Percentiles rank a stretch among this genome's conserved stretches.
These are phyloP conservation scores for Phthorimaea operculella DNA, from an alignment of 1,140 invertebrate species.

Conservation along the genomic window DNA sequence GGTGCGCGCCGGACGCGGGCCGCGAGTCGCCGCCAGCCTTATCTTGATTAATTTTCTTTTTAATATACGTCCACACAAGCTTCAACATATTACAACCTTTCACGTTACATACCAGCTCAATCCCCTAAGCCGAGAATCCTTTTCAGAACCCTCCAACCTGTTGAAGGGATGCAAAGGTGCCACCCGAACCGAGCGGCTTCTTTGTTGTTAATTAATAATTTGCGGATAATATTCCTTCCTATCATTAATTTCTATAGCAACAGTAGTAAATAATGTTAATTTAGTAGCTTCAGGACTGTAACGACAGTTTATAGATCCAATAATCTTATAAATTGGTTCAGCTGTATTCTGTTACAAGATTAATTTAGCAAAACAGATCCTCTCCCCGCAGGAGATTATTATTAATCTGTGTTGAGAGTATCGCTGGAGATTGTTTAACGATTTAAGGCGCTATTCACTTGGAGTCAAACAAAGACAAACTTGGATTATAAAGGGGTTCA, in stretches of 20 bases:
- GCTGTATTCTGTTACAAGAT: slow-evolving; percentile 1
- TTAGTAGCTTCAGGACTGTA: background rate
- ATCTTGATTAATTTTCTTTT: slow-evolving; percentile 10
- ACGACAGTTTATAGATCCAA: slow-evolving; percentile 1
- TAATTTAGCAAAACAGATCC: slow-evolving; percentile 3
- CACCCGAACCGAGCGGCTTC: background rate
- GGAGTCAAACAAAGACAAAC: background rate
- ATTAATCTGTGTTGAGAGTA: slow-evolving; percentile 4
- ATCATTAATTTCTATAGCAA: background rate
- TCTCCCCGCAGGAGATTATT: background rate
- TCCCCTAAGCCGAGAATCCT: background rate
- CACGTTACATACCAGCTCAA: background rate
- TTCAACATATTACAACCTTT: background rate
- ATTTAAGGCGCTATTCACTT: background rate
- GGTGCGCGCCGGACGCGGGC: slow-evolving; percentile 5
- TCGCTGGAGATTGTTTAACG: background rate
- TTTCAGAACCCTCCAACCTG: background rate
- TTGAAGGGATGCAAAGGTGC: background rate
- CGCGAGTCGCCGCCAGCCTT: background rate
- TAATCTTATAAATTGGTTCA: slow-evolving; percentile 3
- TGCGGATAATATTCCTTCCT: background rate
- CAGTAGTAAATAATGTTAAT: background rate
- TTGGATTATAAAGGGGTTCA: background rate
- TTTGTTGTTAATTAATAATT: background rate
- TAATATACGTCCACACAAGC: background rate